Evolutionary conservation across 30 jellyfish, hydroid and myxozoan species (phyloP).

Genomic region (Phacellophora camtschatica): DNA sequence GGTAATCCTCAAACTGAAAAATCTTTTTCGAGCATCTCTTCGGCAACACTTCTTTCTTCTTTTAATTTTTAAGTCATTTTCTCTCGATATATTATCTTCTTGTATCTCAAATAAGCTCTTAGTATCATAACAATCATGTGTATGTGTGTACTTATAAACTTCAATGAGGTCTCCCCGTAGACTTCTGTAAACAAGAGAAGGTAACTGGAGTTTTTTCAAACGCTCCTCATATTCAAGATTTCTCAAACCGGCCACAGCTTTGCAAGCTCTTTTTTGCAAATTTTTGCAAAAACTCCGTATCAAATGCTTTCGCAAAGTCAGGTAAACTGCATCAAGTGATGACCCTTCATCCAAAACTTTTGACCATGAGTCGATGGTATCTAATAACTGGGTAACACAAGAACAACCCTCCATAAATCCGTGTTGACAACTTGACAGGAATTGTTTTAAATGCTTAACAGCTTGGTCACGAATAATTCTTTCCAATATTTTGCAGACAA

Average conservation of each 20-base stretch:
- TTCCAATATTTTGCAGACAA: not conserved
- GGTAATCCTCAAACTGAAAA: conserved; percentile 33
- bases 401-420: not conserved
- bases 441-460: not conserved
- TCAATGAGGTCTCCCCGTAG: conserved; percentile 24
- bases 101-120: conserved; percentile 14
- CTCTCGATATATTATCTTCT: conserved; percentile 18
- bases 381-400: too few species aligned
- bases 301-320: too few species aligned
- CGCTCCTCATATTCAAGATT: not conserved
- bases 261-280: conserved; percentile 25
- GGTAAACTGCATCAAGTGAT: too few species aligned
- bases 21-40: conserved; percentile 17
- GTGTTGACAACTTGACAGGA: not conserved
- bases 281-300: too few species aligned
- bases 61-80: not conserved
- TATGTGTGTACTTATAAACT: not conserved
- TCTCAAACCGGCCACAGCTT: conserved; percentile 36
- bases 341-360: too few species aligned
- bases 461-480: not conserved
- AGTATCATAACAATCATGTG: conserved; percentile 17
- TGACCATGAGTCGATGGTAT: too few species aligned
- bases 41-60: conserved; percentile 21
- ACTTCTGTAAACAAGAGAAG: not conserved
- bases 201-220: conserved; percentile 2